Conservation (phyloP, 2,888 invertebrate genomes). For the Drosophila subsilvestris region DNA sequence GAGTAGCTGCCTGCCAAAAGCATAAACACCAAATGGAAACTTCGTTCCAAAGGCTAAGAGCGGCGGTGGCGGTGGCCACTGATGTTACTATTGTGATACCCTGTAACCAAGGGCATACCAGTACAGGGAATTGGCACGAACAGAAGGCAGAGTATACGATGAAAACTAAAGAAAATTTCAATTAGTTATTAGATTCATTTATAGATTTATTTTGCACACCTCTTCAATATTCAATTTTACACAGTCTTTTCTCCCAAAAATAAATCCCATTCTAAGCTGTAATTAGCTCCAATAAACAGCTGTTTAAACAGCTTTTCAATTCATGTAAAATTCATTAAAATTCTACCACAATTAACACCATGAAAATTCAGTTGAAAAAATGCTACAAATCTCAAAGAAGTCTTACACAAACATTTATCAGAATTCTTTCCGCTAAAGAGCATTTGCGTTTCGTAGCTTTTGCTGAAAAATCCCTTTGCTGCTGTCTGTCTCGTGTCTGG, state of each 20-base stretch:
- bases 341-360: neutral
- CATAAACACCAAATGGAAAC: conserved; percentile 67
- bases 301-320: neutral
- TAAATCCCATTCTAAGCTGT: neutral
- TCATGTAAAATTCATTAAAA: neutral
- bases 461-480: conserved; percentile 1
- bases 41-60: conserved; percentile 29
- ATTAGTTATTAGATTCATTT: too few relatives aligned
- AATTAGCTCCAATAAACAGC: neutral
- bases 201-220: too few relatives aligned
- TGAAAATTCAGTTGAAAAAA: neutral
- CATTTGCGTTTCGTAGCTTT: conserved; percentile 25
- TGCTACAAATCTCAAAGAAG: neutral
- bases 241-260: neutral
- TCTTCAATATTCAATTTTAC: too few relatives aligned
- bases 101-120: neutral
- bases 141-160: neutral
- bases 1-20: conserved; percentile 47
- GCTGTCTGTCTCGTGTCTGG: conserved; percentile 14
- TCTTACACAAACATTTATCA: neutral
- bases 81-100: conserved; percentile 20
- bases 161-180: too few relatives aligned
- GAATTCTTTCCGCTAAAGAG: conserved; percentile 4
- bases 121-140: neutral
- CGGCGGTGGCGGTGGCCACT: conserved; percentile 32